Evolutionary conservation across 2,113 vertebrate genomes (phyloP).

Genomic region (Crocuta crocuta): DNA sequence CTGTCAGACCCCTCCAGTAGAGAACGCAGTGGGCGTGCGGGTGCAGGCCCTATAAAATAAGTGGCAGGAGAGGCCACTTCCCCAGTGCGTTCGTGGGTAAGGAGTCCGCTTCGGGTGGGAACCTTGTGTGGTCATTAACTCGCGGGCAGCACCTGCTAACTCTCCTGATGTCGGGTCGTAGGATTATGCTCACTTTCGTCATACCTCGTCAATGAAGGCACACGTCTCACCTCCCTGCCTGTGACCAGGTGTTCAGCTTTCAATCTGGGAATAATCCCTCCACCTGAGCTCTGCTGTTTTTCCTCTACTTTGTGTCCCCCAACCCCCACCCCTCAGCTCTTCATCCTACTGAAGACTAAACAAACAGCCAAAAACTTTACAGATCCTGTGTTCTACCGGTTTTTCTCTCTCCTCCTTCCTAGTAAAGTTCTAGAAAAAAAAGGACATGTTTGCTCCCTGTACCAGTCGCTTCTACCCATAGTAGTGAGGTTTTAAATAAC

Average conservation of each 20-base stretch:
- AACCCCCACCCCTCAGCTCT: neutral
- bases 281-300: neutral
- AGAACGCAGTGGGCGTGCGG: fast-evolving
- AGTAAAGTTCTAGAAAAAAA: neutral
- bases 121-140: neutral
- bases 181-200: neutral
- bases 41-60: fast-evolving
- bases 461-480: neutral
- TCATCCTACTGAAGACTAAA: neutral
- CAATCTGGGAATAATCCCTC: neutral
- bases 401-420: neutral
- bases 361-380: neutral
- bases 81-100: too few relatives aligned
- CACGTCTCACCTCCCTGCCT: fast-evolving
- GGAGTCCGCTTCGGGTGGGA: neutral
- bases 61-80: neutral
- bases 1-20: neutral
- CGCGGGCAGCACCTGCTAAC: fast-evolving
- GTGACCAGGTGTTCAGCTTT: neutral
- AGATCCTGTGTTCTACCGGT: neutral
- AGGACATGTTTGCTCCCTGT: neutral
- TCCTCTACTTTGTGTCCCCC: neutral
- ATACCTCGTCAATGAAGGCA: too few relatives aligned
- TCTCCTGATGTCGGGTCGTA: neutral
- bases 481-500: neutral